These are phyloP conservation scores for Caenorhabditis uteleia DNA, from an alignment of 2,888 invertebrate genomes.

Conservation along the genomic window DNA sequence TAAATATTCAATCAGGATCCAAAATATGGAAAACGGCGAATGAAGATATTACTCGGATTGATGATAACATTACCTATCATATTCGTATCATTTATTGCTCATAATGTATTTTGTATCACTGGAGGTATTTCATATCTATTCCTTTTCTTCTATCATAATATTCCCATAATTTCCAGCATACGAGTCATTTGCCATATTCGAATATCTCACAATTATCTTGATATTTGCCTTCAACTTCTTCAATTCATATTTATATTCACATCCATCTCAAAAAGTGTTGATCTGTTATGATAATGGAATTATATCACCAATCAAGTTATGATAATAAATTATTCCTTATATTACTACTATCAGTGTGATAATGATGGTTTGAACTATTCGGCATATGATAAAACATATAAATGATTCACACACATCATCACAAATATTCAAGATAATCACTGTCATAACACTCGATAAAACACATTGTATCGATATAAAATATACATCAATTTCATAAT, in stretches of 20 bases:
- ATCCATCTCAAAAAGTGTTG: constrained; percentile 10
- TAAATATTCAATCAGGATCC: background rate
- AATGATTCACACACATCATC: no score
- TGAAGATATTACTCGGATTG: constrained; percentile 16
- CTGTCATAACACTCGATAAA: no score
- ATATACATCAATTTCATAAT: no score
- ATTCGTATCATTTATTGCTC: constrained; percentile 25
- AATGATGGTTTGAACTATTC: no score
- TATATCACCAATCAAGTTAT: no score
- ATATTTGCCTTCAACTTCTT: constrained; percentile 27
- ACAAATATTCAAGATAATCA: no score
- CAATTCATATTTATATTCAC: background rate
- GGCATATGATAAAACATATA: no score
- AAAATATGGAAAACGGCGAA: constrained; percentile 9
- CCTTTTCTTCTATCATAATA: background rate
- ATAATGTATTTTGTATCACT: constrained; percentile 29
- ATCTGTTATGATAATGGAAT: constrained; percentile 21
- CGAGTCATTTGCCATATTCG: constrained; percentile 32
- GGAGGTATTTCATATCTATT: constrained; percentile 12
- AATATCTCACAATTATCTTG: constrained; percentile 22
- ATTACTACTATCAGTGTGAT: no score
- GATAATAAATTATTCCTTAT: no score
- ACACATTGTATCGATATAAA: no score
- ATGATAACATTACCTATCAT: constrained; percentile 24
- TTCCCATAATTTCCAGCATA: constrained; percentile 24